Base-by-base conservation (phyloP, 2,888 invertebrate genomes). In the Teleogryllus oceanicus region DNA sequence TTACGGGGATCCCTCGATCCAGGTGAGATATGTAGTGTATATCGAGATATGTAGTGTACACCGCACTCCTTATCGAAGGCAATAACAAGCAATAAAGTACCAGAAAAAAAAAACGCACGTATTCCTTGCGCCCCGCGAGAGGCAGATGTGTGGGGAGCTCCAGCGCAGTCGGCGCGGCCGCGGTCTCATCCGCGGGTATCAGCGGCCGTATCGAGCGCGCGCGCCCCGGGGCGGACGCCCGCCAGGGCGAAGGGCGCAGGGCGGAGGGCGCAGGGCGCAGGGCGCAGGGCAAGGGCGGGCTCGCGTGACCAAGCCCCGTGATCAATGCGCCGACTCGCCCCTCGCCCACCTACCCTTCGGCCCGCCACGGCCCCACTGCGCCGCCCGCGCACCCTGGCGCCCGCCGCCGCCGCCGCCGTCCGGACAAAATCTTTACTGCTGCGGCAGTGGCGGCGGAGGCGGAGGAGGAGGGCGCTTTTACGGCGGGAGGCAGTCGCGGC, bases 161-260 rank as follows among this genome's bases (percentile, higher is more conserved):
- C 37, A 37, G 37, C 8, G 37, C 5, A 5, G 62, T 1, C 62
- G 62, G 62, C 62, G 62, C 62, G 12, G 62, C 18, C 62, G 16
- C 0, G 37, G 37, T 8, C 37, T 37, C 62, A 62, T 62, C 62
- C 62, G 62, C 37, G 37, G 8, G 37, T 10, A 62, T 62, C 62
- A 62, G 62, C 62, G n/a, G 62, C 62, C 62, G n/a, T 62, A 62
- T 62, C 62, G 62, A 62, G 62, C 62, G 62, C 62, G 62, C 62
- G 62, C 62, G 62, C 62, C 11, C 62, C 13, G 62, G 62, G 4
- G 62, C 62, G 37, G 37, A 0, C n/a, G 62, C 16, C 62, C 62
- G 13, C 62, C 4, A n/a, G 62, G 62, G n/a, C n/a, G 62, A 0
- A n/a, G n/a, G 62, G 62, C 16, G 16, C 3, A 62, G 62, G 62